Evolutionary conservation across 2,888 invertebrate species (phyloP).

Genomic region (Caenorhabditis panamensis): DNA sequence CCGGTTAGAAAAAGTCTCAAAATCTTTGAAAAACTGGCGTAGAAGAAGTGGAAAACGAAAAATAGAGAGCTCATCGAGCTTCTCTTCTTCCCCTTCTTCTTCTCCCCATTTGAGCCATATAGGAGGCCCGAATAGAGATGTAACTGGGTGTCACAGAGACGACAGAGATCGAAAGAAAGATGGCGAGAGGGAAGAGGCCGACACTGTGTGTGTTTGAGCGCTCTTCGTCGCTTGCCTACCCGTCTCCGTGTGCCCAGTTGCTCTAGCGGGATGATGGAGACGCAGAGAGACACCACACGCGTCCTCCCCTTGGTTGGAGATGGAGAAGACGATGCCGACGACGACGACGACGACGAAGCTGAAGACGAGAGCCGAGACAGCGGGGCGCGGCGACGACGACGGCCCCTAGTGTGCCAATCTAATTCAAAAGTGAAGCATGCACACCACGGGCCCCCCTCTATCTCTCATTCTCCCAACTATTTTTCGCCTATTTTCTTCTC

Average conservation of each 20-base stretch:
- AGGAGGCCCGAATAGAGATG: constrained; percentile 1
- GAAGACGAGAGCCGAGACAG: constrained; percentile 2
- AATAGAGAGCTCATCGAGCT: constrained; percentile 18
- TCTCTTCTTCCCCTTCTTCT: constrained; percentile 1
- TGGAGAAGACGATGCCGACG: not conserved
- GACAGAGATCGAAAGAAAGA: not conserved
- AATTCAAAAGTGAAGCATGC: constrained; percentile 58
- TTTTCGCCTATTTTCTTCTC: not conserved
- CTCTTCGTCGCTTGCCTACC: constrained; percentile 20
- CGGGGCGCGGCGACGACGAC: constrained; percentile 18
- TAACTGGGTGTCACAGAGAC: not conserved
- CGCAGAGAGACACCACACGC: not conserved
- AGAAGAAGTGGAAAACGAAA: constrained; percentile 8
- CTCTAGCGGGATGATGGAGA: constrained; percentile 5
- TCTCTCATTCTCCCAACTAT: not conserved
- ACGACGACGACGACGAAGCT: not conserved
- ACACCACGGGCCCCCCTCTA: not conserved
- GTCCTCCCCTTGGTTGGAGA: not conserved
- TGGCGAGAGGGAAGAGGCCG: not conserved
- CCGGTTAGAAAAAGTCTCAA: too few species aligned
- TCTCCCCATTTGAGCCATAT: constrained; percentile 26
- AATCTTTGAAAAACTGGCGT: constrained; percentile 2
- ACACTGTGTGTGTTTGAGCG: constrained; percentile 5
- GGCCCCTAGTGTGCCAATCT: constrained; percentile 57
- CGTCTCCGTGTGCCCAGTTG: too few species aligned